These are phyloP conservation scores for Oncorhynchus masou DNA, from an alignment of 2,113 vertebrate species.

Conservation along the genomic window DNA sequence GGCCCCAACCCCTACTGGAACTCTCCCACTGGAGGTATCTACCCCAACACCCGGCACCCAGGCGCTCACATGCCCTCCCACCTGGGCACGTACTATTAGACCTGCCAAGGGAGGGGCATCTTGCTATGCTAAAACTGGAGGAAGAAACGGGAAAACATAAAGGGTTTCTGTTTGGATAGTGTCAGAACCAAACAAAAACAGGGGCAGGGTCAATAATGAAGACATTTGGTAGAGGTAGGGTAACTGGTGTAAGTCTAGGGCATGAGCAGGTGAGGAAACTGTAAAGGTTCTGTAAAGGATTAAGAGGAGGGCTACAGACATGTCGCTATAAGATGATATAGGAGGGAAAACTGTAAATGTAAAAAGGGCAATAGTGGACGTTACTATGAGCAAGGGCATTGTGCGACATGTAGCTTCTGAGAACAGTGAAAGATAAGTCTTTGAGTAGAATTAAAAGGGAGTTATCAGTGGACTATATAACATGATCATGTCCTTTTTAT, in stretches of 20 bases:
- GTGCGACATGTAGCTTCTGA: background rate
- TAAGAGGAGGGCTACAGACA: background rate
- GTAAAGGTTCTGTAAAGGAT: background rate
- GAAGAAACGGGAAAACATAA: constrained; percentile 14
- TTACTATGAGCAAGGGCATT: background rate
- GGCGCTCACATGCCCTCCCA: constrained; percentile 85
- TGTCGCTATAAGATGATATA: background rate
- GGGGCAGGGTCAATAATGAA: background rate
- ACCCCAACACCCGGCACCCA: constrained; percentile 82
- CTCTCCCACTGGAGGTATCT: constrained; percentile 83
- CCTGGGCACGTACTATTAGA: constrained; percentile 87
- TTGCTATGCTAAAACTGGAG: constrained; percentile 19
- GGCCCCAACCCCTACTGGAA: constrained; percentile 87
- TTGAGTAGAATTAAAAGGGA: constrained; percentile 15
- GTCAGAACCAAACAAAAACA: background rate
- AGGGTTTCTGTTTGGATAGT: constrained; percentile 26
- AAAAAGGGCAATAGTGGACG: constrained; percentile 2
- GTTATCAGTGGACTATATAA: constrained; percentile 8
- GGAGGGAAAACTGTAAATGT: background rate
- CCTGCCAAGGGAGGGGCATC: constrained; percentile 5
- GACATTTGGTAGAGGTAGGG: background rate
- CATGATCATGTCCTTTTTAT: constrained; percentile 13
- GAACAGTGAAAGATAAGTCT: background rate
- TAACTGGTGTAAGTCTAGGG: background rate
- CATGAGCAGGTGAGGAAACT: constrained; percentile 6